Evolutionary conservation across 92 coral and sea anemone genomes (phyloP).

Genomic region (Epizoanthus illoricatus): DNA sequence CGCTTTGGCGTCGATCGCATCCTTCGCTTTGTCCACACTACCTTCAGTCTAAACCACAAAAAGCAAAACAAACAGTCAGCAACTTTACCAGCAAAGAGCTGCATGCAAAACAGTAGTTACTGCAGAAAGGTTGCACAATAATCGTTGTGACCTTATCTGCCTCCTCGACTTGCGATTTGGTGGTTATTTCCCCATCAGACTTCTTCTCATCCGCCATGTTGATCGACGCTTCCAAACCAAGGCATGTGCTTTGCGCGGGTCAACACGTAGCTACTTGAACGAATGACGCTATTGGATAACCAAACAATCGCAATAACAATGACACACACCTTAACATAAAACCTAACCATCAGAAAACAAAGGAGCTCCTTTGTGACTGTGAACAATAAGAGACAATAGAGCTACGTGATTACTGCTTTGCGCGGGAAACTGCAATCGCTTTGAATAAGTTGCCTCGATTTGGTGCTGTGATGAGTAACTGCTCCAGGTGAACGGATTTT

Average conservation of each 20-base stretch:
- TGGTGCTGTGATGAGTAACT: conserved; percentile 28
- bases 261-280: too few relatives aligned
- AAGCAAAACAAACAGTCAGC: background rate
- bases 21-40: conserved; percentile 22
- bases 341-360: too few relatives aligned
- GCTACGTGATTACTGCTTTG: too few relatives aligned
- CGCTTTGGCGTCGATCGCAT: conserved; percentile 43
- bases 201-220: conserved; percentile 74
- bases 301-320: too few relatives aligned
- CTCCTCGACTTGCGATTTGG: conserved; percentile 25
- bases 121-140: conserved; percentile 5
- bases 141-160: conserved; percentile 6
- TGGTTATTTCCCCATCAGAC: conserved; percentile 19
- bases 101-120: background rate
- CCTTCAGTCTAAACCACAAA: conserved; percentile 27
- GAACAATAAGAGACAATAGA: too few relatives aligned
- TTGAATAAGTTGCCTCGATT: conserved; percentile 46
- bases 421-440: conserved; percentile 75
- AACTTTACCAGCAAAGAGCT: background rate
- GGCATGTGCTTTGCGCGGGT: conserved; percentile 94
- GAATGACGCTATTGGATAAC: too few relatives aligned
- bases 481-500: conserved; percentile 41
- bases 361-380: too few relatives aligned
- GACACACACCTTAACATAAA: too few relatives aligned
- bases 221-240: conserved; percentile 59